Evolutionary conservation across 2,888 invertebrate genomes (phyloP), one percentile per base, ranked within the genome.

Genomic region (Acanthoscelides obtectus): DNA sequence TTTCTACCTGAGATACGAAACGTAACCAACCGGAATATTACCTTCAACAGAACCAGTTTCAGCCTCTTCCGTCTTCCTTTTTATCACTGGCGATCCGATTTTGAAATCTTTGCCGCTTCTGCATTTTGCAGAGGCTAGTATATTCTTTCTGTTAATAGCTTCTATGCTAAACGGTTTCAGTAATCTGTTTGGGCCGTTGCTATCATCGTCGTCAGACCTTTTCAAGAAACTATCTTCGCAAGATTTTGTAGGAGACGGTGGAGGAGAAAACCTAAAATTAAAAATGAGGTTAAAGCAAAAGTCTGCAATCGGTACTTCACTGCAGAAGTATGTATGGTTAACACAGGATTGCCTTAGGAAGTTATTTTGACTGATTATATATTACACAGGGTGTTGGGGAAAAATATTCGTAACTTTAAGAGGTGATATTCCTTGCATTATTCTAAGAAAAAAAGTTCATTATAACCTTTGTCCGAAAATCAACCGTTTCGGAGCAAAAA

Each of bases 101-200:
- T 92, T 92, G 71, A 90, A 87, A 83, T 93, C 93, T 78, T 91
- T 89, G 6, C 94, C 95, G 83, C 94, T 94, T 80, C 95, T 90
- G 82, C 93, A 94, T 85, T 94, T 93, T 0, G 95, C 94, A 68
- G 94, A 95, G 22, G 95, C 94, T 70, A 96, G 87, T 77, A 96
- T 95, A 83, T 95, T 95, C 84, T 94, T 93, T 70, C 95, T 89
- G 83, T 95, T 95, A 75, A 94, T 91, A 0, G 94, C 94, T 84
- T 94, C 94, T 66, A 94, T 92, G 80, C 93, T 94, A 78, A 92
- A 91, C 0, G 92, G 89, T 85, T 94, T 95, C 70, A 94, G 87
- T 77, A 94, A 89, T 77, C 94, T 88, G 78, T 87, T 90, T 85
- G 88, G 81, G 25, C 74, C 70, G 70, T 78, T 80, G 64, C 70